Percentiles rank a stretch among this genome's conserved stretches.
phyloP scores from a whole-genome alignment of 2,888 invertebrate genomes.

The Bedellia somnulentella region DNA sequence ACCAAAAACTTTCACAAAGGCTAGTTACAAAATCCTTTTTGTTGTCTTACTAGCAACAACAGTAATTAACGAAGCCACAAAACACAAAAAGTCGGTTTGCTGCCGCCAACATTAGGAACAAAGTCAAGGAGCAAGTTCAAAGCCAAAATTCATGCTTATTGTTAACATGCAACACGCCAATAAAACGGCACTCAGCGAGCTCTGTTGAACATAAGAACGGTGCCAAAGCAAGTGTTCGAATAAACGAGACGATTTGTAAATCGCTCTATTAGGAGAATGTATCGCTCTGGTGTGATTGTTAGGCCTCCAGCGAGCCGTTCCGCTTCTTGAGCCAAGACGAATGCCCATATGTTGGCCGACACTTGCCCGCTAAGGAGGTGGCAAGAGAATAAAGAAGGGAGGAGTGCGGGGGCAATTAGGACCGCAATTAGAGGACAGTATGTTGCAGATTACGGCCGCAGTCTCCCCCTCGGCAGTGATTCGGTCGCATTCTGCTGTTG shows the following conservation, averaged over 20 bases:
- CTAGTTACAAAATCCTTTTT: too few relatives aligned
- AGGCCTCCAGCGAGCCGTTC: slow-evolving; percentile 9
- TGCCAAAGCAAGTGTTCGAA: slow-evolving; percentile 13
- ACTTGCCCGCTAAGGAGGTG: slow-evolving; percentile 13
- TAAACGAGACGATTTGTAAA: slow-evolving; percentile 32
- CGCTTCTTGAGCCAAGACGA: slow-evolving; percentile 31
- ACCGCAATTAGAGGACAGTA: slow-evolving; percentile 59
- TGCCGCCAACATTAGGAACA: too few relatives aligned
- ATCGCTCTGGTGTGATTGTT: slow-evolving; percentile 1
- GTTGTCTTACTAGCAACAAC: too few relatives aligned
- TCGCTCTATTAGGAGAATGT: slow-evolving; percentile 28
- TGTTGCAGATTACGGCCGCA: slow-evolving; percentile 52
- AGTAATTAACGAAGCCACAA: too few relatives aligned
- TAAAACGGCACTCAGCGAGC: slow-evolving; percentile 3
- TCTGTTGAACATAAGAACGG: slow-evolving; percentile 1
- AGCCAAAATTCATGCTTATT: too few relatives aligned
- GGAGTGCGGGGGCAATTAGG: slow-evolving; percentile 40
- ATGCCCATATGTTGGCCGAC: slow-evolving; percentile 17
- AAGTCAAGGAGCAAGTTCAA: too few relatives aligned
- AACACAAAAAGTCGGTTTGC: too few relatives aligned
- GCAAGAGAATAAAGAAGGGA: slow-evolving; percentile 27
- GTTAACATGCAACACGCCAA: slow-evolving; percentile 3
- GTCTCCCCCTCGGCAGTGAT: slow-evolving; percentile 28
- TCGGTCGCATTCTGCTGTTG: slow-evolving; percentile 30
- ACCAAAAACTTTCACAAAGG: too few relatives aligned